Percentiles rank a stretch among this genome's conserved stretches.
phyloP scores from a whole-genome alignment of 1,140 invertebrate genomes.

The Diachasma alloeum region DNA sequence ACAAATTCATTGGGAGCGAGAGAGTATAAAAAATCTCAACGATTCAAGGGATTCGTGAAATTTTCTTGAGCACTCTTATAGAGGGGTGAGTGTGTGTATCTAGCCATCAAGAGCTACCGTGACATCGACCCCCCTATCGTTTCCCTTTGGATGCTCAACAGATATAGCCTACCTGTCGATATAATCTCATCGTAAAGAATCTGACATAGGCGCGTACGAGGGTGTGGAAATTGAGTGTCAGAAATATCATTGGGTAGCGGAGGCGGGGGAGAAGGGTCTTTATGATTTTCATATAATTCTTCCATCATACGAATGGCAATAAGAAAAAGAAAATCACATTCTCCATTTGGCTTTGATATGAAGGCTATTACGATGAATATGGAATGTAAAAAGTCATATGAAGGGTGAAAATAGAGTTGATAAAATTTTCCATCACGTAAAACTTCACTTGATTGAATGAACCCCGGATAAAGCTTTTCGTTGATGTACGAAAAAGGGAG shows the following conservation, averaged over 20 bases:
- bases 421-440: not conserved
- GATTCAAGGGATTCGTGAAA: not conserved
- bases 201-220: conserved; percentile 6
- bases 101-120: not conserved
- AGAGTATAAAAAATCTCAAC: not conserved
- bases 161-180: conserved; percentile 10
- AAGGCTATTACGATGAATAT: not conserved
- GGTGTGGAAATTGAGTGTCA: conserved; percentile 21
- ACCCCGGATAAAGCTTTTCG: not conserved
- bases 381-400: not conserved
- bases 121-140: not conserved
- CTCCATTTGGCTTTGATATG: not conserved
- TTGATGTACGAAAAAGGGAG: conserved; percentile 8
- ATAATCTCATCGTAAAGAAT: conserved; percentile 24
- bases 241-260: not conserved
- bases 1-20: too few species aligned
- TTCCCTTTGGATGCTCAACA: not conserved
- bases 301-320: not conserved
- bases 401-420: not conserved
- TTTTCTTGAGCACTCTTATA: not conserved
- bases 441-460: not conserved
- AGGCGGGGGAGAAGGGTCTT: not conserved
- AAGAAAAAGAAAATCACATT: not conserved
- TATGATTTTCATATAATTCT: conserved; percentile 2
- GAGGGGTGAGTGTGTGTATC: not conserved